Conservation (phyloP, 2,888 invertebrate species). For the Amorpha juglandis region DNA sequence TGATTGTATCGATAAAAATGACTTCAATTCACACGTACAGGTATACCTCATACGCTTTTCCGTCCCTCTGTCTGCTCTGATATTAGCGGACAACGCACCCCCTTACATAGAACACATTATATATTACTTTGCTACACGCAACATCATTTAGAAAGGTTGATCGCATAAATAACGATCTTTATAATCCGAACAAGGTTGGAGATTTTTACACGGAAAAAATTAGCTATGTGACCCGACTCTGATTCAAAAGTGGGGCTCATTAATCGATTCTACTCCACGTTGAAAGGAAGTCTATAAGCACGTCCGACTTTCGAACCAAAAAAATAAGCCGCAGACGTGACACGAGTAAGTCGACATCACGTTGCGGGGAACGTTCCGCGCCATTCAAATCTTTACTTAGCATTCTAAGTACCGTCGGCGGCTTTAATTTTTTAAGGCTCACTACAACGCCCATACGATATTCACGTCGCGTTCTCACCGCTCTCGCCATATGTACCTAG, state of each 20-base stretch:
- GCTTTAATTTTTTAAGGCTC: conserved; percentile 76
- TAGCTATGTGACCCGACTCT: conserved; percentile 25
- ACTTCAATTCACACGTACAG: conserved; percentile 51
- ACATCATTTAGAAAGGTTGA: conserved; percentile 13
- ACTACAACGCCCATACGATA: conserved; percentile 71
- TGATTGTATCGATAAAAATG: conserved; percentile 53
- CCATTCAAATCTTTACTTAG: conserved; percentile 77
- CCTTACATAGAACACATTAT: conserved; percentile 45
- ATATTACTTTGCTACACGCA: conserved; percentile 40
- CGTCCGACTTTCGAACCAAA: conserved; percentile 63
- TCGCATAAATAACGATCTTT: background rate
- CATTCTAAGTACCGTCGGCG: conserved; percentile 72
- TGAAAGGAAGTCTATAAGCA: conserved; percentile 58
- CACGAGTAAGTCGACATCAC: conserved; percentile 64
- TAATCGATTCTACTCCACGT: conserved; percentile 63
- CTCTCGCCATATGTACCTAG: conserved; percentile 71
- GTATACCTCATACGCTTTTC: conserved; percentile 68
- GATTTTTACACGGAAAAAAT: conserved; percentile 19
- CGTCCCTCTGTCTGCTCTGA: conserved; percentile 64
- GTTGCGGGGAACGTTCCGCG: conserved; percentile 63
- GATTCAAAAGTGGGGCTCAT: conserved; percentile 45
- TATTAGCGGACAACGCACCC: conserved; percentile 57
- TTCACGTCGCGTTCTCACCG: conserved; percentile 76
- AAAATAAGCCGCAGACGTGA: conserved; percentile 66
- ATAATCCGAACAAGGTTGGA: conserved; percentile 1